Evolutionary conservation across 23 tunicate species (phyloP).

Genomic region (Botrylloides violaceus): DNA sequence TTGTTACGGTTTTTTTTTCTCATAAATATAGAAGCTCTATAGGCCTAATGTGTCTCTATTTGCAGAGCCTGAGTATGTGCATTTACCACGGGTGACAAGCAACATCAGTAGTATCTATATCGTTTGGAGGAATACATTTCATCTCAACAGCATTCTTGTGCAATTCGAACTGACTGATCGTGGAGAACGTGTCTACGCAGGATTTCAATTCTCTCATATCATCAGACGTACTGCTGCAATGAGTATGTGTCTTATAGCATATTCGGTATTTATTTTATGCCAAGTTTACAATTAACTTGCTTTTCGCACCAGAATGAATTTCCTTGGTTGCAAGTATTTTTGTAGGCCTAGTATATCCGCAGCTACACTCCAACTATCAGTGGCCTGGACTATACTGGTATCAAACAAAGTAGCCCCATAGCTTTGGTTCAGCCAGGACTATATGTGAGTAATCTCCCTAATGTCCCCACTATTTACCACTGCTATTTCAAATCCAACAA

Average conservation of each 20-base stretch:
- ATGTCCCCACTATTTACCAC: too few relatives aligned
- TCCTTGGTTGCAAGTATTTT: not conserved
- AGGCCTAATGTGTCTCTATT: not conserved
- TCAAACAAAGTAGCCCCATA: too few relatives aligned
- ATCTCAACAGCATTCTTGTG: conserved; percentile 53
- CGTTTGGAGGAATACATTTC: conserved; percentile 45
- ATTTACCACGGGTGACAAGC: conserved; percentile 25
- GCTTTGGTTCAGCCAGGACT: too few relatives aligned
- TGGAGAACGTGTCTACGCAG: conserved; percentile 24
- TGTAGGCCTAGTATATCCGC: too few relatives aligned
- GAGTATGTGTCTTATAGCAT: conserved; percentile 18
- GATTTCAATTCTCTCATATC: conserved; percentile 20
- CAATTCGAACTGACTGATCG: conserved; percentile 57
- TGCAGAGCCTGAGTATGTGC: conserved; percentile 54
- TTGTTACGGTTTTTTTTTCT: too few relatives aligned
- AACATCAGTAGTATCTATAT: conserved; percentile 56
- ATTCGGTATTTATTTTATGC: too few relatives aligned
- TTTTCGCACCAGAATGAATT: not conserved
- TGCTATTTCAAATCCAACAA: too few relatives aligned
- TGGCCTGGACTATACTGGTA: too few relatives aligned
- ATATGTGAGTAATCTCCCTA: too few relatives aligned
- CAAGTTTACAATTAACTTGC: too few relatives aligned
- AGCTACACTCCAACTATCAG: too few relatives aligned
- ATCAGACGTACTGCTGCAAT: conserved; percentile 39
- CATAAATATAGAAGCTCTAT: too few relatives aligned